Evolutionary conservation across 2,797 vertebrate genomes (phyloP).

Genomic region (Protosalanx chinensis): DNA sequence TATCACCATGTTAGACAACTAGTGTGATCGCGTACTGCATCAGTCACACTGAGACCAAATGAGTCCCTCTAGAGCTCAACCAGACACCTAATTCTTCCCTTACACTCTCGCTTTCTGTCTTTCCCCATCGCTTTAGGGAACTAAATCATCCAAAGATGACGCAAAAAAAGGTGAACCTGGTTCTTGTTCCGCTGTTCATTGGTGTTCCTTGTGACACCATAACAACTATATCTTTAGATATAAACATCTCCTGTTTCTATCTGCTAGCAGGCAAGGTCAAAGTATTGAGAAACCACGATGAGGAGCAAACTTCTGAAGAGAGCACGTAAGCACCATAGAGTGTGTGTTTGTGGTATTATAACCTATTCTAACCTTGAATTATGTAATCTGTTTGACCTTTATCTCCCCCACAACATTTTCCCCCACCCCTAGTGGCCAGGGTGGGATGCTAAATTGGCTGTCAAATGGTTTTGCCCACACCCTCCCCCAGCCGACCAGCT

Average conservation of each 20-base stretch:
- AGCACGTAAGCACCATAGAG: conserved; percentile 14
- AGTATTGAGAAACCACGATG: conserved; percentile 30
- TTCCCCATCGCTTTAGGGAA: background rate
- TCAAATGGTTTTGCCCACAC: conserved; percentile 71
- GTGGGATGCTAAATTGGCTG: conserved; percentile 72
- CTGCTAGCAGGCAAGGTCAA: conserved; percentile 33
- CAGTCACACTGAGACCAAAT: background rate
- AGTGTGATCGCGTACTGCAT: no score
- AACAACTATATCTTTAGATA: background rate
- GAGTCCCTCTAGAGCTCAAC: background rate
- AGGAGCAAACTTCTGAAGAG: conserved; percentile 44
- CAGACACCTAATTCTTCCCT: background rate
- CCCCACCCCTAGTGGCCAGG: conserved; percentile 48
- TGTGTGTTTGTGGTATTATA: background rate
- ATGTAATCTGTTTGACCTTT: no score
- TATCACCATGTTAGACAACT: no score
- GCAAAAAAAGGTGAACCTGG: conserved; percentile 5
- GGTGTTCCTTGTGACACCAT: background rate
- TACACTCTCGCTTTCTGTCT: background rate
- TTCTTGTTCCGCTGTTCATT: background rate
- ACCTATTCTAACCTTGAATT: no score
- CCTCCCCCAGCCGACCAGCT: conserved; percentile 67
- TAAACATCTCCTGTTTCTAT: background rate
- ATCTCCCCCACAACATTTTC: background rate
- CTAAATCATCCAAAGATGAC: conserved; percentile 12